A percentile compares a stretch with the other conserved stretches of the same genome.
Conservation (phyloP, 2,797 vertebrate species). For the Muraenolepis orangiensis region DNA sequence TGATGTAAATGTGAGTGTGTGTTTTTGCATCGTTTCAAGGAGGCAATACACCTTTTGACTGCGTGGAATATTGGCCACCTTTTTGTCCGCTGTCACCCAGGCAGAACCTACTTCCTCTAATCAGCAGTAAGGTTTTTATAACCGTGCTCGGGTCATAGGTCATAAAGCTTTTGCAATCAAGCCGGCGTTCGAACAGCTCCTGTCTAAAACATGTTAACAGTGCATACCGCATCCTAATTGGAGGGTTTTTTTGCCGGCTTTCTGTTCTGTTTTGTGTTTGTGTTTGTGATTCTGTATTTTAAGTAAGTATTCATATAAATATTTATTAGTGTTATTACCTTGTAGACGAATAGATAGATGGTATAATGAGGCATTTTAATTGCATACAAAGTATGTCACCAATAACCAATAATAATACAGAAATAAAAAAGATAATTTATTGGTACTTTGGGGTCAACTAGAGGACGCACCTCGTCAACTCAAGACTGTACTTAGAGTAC, state of each 20-base stretch:
- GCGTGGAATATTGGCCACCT: neutral
- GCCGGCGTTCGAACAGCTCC: neutral
- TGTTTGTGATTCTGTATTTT: too few species aligned
- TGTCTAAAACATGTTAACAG: neutral
- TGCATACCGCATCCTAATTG: neutral
- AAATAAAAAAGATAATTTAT: neutral
- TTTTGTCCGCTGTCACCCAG: neutral
- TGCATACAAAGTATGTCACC: neutral
- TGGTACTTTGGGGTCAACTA: neutral
- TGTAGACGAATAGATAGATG: neutral
- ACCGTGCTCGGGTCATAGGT: neutral
- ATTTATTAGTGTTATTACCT: neutral
- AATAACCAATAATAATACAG: too few species aligned
- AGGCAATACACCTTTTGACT: neutral
- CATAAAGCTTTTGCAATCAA: neutral
- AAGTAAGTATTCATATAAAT: neutral
- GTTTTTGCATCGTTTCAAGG: neutral
- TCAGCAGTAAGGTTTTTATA: neutral
- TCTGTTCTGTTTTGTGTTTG: too few species aligned
- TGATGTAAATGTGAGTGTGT: neutral
- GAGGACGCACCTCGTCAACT: neutral
- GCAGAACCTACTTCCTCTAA: neutral
- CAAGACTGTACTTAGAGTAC: neutral
- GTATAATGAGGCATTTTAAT: neutral
- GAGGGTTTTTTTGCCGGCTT: neutral